Evolutionary conservation across 2,113 vertebrate species (phyloP), one percentile per base, ranked within the genome.

Genomic region (Triplophysa rosa): DNA sequence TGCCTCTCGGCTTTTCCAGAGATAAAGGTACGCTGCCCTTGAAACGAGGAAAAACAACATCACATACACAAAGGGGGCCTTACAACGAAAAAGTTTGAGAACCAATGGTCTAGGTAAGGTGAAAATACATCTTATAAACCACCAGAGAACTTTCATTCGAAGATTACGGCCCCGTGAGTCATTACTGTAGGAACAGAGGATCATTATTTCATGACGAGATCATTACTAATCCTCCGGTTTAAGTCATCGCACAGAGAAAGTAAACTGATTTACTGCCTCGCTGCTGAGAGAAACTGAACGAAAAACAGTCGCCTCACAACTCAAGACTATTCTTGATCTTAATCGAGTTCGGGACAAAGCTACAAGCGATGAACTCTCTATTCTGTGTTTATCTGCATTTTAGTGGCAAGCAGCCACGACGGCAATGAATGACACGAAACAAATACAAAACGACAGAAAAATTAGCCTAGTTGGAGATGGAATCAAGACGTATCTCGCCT

Each of bases 11-110:
- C 54, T 62, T 78, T 68, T 58, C 17, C 67, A 63, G 19, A 13
- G 58, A 73, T 79, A 81, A 78, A 76, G 62, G 78, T 37, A 58
- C n/a, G 47, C 37, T 9, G 80, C 47, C 82, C 77, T 81, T 82
- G 70, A 59, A 69, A 62, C 29, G 26, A 24, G 14, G 17, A 33
- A 5, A 29, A 8, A 29, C 45, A 81, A 79, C 14, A 72, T 76
- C 70, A 68, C 68, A 67, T n/a, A n/a, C n/a, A n/a, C n/a, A n/a
- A n/a, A n/a, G n/a, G n/a, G n/a, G n/a, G n/a, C n/a, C n/a, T n/a
- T n/a, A n/a, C n/a, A n/a, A n/a, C n/a, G n/a, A n/a, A n/a, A n/a
- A n/a, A n/a, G n/a, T n/a, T n/a, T n/a, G n/a, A n/a, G n/a, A n/a
- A n/a, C n/a, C n/a, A n/a, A n/a, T n/a, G n/a, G 61, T 49, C 19